Percentiles rank a stretch among this genome's conserved stretches.
Evolutionary conservation across 35 echinoderm and acorn worm genomes (phyloP).

Genomic region (Heliocidaris tuberculata): DNA sequence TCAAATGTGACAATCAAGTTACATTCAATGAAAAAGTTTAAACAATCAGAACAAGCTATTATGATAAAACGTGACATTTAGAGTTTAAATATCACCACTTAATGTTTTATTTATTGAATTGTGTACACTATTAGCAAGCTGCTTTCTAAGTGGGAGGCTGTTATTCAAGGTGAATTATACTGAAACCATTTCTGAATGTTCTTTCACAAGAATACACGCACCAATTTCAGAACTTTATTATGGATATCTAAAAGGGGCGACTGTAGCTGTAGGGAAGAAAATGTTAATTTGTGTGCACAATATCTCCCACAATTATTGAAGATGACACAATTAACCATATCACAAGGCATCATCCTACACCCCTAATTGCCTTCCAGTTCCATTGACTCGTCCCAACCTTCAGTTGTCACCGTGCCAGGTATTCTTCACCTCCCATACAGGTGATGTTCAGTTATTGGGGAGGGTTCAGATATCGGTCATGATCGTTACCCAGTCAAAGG

Average conservation of each 20-base stretch:
- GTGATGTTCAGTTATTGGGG: not conserved
- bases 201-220: not conserved
- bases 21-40: not conserved
- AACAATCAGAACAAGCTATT: not conserved
- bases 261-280: not conserved
- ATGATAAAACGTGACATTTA: not conserved
- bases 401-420: not conserved
- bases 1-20: not conserved
- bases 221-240: not conserved
- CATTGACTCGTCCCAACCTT: not conserved
- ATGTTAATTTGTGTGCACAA: not conserved
- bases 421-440: not conserved
- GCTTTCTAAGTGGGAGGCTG: not conserved
- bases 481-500: not conserved
- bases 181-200: not conserved
- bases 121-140: not conserved
- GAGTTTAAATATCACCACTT: not conserved
- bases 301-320: too few species aligned
- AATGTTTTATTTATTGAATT: not conserved
- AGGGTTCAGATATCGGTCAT: not conserved
- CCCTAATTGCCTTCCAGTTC: not conserved
- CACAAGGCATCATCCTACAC: not conserved
- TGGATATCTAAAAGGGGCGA: not conserved
- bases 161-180: not conserved
- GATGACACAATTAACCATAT: too few species aligned